Evolutionary conservation across 2,888 invertebrate species (phyloP).

Genomic region (Laothoe populi): DNA sequence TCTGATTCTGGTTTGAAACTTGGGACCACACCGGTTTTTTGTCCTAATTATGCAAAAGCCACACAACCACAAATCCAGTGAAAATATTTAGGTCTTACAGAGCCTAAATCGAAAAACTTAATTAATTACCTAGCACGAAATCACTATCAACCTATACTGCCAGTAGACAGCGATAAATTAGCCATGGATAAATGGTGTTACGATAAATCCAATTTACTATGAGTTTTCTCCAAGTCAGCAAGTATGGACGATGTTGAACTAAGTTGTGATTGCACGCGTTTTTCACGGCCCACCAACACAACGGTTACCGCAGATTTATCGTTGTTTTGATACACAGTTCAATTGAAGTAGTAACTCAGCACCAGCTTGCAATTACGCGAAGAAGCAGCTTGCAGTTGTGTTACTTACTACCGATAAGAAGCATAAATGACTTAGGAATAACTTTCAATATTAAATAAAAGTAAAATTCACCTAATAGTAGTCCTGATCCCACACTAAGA

Average conservation of each 20-base stretch:
- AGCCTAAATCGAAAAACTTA: not conserved
- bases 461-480: too few species aligned
- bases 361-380: too few species aligned
- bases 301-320: conserved; percentile 8
- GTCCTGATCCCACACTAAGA: too few species aligned
- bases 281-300: not conserved
- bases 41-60: too few species aligned
- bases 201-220: not conserved
- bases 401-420: too few species aligned
- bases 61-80: too few species aligned
- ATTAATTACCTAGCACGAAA: not conserved
- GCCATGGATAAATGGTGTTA: not conserved
- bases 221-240: not conserved
- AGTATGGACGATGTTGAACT: not conserved
- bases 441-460: too few species aligned
- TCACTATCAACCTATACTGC: not conserved
- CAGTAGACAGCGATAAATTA: not conserved
- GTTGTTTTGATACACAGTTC: not conserved
- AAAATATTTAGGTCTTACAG: not conserved
- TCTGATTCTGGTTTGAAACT: too few species aligned
- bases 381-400: too few species aligned
- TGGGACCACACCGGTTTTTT: too few species aligned
- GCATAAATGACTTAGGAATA: too few species aligned
- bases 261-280: conserved; percentile 17
- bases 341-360: not conserved